Evolutionary conservation across 1,140 invertebrate genomes (phyloP), one percentile per base, ranked within the genome.

Genomic region (Teleogryllus occipitalis): DNA sequence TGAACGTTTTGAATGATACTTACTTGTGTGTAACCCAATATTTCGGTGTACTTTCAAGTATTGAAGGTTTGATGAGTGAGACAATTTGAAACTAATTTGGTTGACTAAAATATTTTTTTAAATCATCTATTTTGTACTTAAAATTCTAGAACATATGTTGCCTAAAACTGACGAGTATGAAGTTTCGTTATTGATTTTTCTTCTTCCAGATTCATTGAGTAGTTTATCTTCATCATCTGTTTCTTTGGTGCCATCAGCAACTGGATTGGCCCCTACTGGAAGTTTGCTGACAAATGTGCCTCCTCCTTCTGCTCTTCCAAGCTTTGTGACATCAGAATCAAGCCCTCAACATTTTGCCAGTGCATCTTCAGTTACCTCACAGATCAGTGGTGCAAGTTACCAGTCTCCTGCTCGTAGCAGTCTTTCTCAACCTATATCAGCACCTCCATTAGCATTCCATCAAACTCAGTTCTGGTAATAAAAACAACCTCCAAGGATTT

Each of bases 271-370:
- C 7, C 18, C 39, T 65, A 74, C 27, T 21, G 89, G 88, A 18
- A 89, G 89, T 82, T 82, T 90, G 74, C 84, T 90, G 75, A 90
- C 89, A 7, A 89, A 87, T 82, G 87, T 90, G 7, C 86, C 88
- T 76, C 90, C 90, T 46, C 90, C 90, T 7, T 85, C 88, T 12
- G 87, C 88, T 80, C 84, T 90, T 46, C 90, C 89, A 10, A 90
- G 88, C 82, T 90, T 90, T 83, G 84, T 88, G 47, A 86, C 87
- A 8, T 84, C 84, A 18, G 54, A 65, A 65, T 65, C 54, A 65
- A 65, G 54, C 7, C 54, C 54, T 14, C 54, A 65, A 65, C 54
- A 65, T 18, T 65, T 18, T 65, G 10, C 54, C 10, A 65, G 54
- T 65, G 18, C 54, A 14, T 18, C 54, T 65, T 65, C 54, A 65